phyloP scores from a whole-genome alignment of 1,140 invertebrate genomes.

The Bombus cullumanus region DNA sequence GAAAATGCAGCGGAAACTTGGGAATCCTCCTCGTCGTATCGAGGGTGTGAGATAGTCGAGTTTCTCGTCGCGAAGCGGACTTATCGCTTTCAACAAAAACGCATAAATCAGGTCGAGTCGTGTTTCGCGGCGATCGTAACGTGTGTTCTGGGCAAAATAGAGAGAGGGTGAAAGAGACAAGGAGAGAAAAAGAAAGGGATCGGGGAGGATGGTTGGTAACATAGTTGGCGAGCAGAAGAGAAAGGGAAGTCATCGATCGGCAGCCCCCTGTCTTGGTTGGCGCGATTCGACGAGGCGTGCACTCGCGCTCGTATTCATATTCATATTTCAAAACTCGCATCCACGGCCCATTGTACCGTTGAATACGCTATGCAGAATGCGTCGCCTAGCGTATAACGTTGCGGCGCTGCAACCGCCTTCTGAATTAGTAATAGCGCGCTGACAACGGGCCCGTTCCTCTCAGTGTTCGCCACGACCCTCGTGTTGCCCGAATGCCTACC shows the following conservation, averaged over 20 bases:
- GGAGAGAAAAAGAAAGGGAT: not conserved
- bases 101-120: constrained; percentile 50
- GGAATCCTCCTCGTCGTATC: not conserved
- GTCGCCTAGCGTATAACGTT: constrained; percentile 74
- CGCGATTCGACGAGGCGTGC: constrained; percentile 67
- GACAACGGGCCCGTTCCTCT: constrained; percentile 63
- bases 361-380: constrained; percentile 75
- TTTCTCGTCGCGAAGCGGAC: constrained; percentile 5
- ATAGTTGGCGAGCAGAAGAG: constrained; percentile 19
- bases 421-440: constrained; percentile 76
- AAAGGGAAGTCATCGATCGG: constrained; percentile 67
- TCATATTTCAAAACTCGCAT: constrained; percentile 77
- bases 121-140: constrained; percentile 27
- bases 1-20: not conserved
- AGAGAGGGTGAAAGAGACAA: not conserved
- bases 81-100: constrained; percentile 47
- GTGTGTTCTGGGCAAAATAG: not conserved
- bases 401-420: constrained; percentile 71
- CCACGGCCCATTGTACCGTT: constrained; percentile 73
- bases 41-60: not conserved
- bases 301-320: constrained; percentile 71
- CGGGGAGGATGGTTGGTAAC: constrained; percentile 11
- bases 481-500: constrained; percentile 52
- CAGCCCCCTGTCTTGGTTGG: constrained; percentile 65
- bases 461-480: not conserved